phyloP scores from a whole-genome alignment of 2,113 vertebrate species.

The Ovis aries region DNA sequence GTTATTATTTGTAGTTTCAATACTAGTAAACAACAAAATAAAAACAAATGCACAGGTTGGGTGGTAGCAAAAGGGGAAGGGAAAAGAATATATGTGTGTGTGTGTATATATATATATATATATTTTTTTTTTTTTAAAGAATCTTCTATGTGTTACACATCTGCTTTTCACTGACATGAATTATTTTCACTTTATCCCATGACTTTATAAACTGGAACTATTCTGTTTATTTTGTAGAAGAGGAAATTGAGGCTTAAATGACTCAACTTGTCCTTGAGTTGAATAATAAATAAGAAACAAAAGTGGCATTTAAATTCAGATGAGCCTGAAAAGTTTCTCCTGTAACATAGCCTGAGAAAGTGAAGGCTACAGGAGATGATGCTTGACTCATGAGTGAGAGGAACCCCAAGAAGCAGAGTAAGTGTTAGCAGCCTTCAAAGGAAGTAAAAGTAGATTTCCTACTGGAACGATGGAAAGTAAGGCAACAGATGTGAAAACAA shows the following conservation, averaged over 20 bases:
- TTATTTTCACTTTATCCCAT: not conserved
- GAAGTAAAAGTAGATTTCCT: not conserved
- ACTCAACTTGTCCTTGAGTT: not conserved
- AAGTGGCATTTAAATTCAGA: not conserved
- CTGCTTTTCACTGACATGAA: not conserved
- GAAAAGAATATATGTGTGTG: not conserved
- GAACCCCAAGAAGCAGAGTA: not conserved
- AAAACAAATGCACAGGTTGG: not conserved
- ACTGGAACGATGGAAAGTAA: not conserved
- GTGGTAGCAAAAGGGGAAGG: not conserved
- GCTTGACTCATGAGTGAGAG: not conserved
- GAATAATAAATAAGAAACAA: not conserved
- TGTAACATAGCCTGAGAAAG: not conserved
- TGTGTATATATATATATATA: not conserved
- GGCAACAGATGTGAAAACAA: not conserved
- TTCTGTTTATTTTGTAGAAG: not conserved
- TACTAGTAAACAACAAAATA: not conserved
- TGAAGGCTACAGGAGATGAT: not conserved
- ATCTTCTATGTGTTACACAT: accelerated
- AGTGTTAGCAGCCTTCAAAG: not conserved
- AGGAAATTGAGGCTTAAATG: not conserved
- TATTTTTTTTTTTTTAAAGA: not conserved
- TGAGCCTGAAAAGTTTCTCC: not conserved
- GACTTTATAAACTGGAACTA: not conserved
- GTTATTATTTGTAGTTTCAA: not conserved